Percentiles rank a stretch among this genome's conserved stretches.
Evolutionary conservation across 2,113 vertebrate genomes (phyloP).

Genomic region (Etheostoma cragini): DNA sequence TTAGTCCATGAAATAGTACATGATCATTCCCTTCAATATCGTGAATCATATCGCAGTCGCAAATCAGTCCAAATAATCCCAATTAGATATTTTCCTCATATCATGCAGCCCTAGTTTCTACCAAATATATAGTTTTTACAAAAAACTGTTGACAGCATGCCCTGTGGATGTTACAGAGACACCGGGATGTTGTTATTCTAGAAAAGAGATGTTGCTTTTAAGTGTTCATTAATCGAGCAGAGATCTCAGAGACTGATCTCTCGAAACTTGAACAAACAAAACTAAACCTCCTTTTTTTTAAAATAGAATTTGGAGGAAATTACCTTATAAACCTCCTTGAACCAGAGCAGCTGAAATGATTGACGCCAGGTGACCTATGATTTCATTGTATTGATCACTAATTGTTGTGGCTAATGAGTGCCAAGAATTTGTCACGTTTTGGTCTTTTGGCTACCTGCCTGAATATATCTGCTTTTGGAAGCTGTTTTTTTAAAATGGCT

Average conservation of each 20-base stretch:
- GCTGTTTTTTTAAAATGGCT: constrained; percentile 41
- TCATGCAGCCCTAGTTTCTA: neutral
- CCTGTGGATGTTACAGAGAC: neutral
- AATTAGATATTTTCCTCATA: too few relatives aligned
- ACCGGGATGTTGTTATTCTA: neutral
- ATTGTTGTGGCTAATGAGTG: constrained; percentile 13
- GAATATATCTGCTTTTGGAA: neutral
- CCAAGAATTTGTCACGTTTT: constrained; percentile 3
- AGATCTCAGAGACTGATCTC: neutral
- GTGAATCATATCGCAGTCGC: too few relatives aligned
- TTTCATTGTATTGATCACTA: constrained; percentile 17
- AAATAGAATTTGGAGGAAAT: too few relatives aligned
- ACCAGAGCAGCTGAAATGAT: too few relatives aligned
- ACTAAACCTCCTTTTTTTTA: too few relatives aligned
- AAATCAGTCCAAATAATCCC: too few relatives aligned
- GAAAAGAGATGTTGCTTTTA: neutral
- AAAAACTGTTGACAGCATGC: neutral
- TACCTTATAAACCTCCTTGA: too few relatives aligned
- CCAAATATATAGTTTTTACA: neutral
- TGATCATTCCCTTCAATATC: too few relatives aligned
- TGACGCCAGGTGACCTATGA: neutral
- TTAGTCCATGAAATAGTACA: too few relatives aligned
- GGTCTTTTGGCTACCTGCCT: neutral
- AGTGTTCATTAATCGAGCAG: neutral
- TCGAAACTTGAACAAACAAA: neutral